These are phyloP conservation scores for Epinotia brunnichana DNA, from an alignment of 2,888 invertebrate species.

Conservation along the genomic window DNA sequence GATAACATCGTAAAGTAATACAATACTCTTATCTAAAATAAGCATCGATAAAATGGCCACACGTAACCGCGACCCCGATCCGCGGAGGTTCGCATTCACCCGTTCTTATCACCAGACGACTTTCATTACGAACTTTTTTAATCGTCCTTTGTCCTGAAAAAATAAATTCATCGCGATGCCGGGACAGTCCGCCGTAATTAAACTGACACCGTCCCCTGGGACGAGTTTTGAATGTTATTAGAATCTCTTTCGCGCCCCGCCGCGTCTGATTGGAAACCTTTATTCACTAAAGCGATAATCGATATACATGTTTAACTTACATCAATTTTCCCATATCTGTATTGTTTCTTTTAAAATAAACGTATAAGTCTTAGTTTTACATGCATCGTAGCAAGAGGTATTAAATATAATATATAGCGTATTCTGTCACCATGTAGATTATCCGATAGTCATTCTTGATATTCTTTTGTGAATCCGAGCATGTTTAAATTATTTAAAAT, in stretches of 20 bases:
- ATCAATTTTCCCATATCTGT: conserved; percentile 44
- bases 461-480: neutral
- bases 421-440: conserved; percentile 6
- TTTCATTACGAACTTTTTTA: conserved; percentile 83
- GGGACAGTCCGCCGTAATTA: conserved; percentile 75
- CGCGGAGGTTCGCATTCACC: conserved; percentile 62
- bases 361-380: neutral
- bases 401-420: conserved; percentile 5
- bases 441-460: neutral
- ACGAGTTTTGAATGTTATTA: conserved; percentile 83
- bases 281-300: conserved; percentile 49
- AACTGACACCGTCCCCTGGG: conserved; percentile 79
- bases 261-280: conserved; percentile 78
- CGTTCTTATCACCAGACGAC: conserved; percentile 71
- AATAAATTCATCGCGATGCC: conserved; percentile 77
- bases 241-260: conserved; percentile 79
- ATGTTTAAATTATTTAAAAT: neutral
- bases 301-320: conserved; percentile 53
- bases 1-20: neutral
- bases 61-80: conserved; percentile 54
- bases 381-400: conserved; percentile 4
- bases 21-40: neutral
- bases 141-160: conserved; percentile 81
- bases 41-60: conserved; percentile 31
- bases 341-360: conserved; percentile 12